Conservation (phyloP, 92 coral and sea anemone species). For the Porites cylindrica region DNA sequence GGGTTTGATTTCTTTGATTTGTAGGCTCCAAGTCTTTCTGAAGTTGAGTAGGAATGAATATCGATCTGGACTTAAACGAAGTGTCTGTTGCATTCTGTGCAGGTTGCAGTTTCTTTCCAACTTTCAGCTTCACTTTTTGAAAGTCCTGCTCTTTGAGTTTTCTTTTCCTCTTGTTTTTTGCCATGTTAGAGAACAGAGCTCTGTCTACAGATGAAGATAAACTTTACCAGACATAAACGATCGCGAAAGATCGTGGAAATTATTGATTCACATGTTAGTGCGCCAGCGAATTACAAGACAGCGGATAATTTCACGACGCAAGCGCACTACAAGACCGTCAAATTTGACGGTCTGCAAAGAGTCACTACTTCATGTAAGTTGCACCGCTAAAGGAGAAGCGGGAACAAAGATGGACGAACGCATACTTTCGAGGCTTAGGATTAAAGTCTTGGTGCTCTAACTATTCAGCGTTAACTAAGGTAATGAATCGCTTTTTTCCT, state of each 20-base stretch:
- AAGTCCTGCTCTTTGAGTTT: constrained; percentile 91
- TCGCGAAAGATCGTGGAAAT: background rate
- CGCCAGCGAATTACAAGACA: background rate
- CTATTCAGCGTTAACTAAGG: constrained; percentile 6
- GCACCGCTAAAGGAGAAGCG: constrained; percentile 16
- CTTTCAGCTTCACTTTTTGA: constrained; percentile 93
- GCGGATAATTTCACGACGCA: background rate
- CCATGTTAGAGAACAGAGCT: constrained; percentile 51
- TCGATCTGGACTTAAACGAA: constrained; percentile 86
- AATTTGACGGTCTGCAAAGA: constrained; percentile 50
- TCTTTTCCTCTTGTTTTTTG: constrained; percentile 89
- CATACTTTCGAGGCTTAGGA: background rate
- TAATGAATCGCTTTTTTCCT: background rate
- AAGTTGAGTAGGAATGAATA: constrained; percentile 78
- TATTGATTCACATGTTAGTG: background rate
- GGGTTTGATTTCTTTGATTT: constrained; percentile 79
- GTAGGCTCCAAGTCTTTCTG: constrained; percentile 72
- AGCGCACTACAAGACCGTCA: constrained; percentile 57
- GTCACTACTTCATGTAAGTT: background rate
- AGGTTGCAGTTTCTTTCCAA: constrained; percentile 87
- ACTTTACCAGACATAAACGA: background rate
- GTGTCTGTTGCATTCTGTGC: constrained; percentile 89
- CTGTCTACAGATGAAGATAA: background rate
- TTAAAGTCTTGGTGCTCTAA: background rate
- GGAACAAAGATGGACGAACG: constrained; percentile 65